Conservation (phyloP, 2,113 vertebrate genomes). For the Bambusicola thoracicus region DNA sequence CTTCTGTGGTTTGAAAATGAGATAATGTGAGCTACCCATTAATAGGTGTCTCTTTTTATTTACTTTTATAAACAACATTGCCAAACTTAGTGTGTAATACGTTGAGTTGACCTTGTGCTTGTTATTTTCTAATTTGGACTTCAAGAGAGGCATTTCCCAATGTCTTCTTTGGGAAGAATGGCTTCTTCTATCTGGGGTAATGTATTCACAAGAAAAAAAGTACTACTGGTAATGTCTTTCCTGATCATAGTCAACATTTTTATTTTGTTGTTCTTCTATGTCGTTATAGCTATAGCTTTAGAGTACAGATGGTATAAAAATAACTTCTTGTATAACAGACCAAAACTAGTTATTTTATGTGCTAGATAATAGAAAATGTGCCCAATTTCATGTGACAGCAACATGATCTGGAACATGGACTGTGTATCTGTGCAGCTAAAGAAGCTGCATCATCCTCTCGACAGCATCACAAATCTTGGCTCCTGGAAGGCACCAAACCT, state of each 20-base stretch:
- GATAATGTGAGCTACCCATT: neutral
- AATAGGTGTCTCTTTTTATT: neutral
- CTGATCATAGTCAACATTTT: neutral
- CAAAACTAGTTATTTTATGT: fast-evolving
- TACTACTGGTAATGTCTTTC: neutral
- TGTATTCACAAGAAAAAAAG: neutral
- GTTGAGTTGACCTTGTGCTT: neutral
- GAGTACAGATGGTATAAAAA: neutral
- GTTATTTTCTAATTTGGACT: neutral
- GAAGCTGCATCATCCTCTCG: no score
- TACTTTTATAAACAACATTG: neutral
- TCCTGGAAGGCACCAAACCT: no score
- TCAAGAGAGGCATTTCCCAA: neutral
- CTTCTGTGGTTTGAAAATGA: neutral
- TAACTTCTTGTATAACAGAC: neutral
- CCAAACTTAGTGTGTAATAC: neutral
- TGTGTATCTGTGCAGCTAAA: neutral
- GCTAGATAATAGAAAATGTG: neutral
- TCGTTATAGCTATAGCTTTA: neutral
- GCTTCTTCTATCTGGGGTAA: neutral
- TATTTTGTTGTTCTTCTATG: neutral
- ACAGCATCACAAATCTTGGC: no score
- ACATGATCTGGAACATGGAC: neutral
- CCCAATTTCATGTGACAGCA: neutral
- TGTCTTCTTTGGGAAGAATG: neutral